These are phyloP conservation scores for Strigamia crassipes DNA, from an alignment of 2,888 invertebrate species.

Conservation along the genomic window DNA sequence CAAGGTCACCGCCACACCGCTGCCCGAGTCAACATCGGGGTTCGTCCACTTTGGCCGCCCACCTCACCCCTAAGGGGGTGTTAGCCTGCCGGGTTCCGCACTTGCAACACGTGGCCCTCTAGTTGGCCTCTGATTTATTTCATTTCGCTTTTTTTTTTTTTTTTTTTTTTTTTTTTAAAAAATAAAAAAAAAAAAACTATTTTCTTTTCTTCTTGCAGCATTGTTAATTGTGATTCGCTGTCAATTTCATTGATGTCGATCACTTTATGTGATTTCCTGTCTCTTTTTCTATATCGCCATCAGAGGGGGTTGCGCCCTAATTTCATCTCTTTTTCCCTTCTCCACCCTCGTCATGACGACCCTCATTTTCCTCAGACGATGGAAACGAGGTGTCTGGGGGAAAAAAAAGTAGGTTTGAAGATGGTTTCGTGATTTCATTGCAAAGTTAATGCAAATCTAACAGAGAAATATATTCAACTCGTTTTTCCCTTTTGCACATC, in stretches of 20 bases:
- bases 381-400: slow-evolving; percentile 23
- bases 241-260: slow-evolving; percentile 38
- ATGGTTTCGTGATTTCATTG: slow-evolving; percentile 18
- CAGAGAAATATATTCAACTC: neutral
- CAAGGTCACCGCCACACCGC: slow-evolving; percentile 39
- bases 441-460: slow-evolving; percentile 18
- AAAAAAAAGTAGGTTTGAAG: neutral
- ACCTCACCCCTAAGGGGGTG: neutral
- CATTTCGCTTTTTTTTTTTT: slow-evolving; percentile 1
- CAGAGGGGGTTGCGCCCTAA: slow-evolving; percentile 32
- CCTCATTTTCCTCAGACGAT: slow-evolving; percentile 31
- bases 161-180: neutral
- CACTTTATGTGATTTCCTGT: slow-evolving; percentile 42
- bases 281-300: slow-evolving; percentile 19
- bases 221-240: slow-evolving; percentile 32
- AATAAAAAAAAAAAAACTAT: neutral
- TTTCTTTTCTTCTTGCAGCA: neutral
- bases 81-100: neutral
- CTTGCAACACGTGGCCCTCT: slow-evolving; percentile 38
- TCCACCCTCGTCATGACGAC: slow-evolving; percentile 25
- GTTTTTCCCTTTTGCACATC: neutral
- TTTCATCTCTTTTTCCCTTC: slow-evolving; percentile 6
- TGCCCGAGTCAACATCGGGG: slow-evolving; percentile 27
- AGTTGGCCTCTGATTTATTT: slow-evolving; percentile 37
- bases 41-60: slow-evolving; percentile 13